Conservation (phyloP, 2,888 invertebrate genomes). For the Leptura quadrifasciata region DNA sequence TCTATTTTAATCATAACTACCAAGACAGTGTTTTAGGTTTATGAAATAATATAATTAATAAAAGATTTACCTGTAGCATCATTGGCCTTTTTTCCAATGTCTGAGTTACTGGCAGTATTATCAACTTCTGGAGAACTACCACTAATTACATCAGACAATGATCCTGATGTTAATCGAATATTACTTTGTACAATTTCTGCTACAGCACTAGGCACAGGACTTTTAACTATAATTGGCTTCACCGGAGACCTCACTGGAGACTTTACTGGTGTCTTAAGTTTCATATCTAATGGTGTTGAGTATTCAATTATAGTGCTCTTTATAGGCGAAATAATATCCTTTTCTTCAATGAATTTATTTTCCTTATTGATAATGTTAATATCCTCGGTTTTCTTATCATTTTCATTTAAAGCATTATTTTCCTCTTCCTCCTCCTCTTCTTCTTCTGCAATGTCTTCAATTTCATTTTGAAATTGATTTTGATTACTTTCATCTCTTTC, state of each 20-base stretch:
- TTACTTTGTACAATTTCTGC: conserved; percentile 69
- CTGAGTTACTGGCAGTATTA: conserved; percentile 72
- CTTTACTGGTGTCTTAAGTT: conserved; percentile 56
- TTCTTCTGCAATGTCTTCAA: conserved; percentile 71
- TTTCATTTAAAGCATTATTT: conserved; percentile 50
- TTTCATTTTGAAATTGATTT: conserved; percentile 75
- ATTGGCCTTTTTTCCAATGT: conserved; percentile 65
- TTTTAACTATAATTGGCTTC: conserved; percentile 63
- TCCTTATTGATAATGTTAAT: conserved; percentile 53
- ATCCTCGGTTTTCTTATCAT: conserved; percentile 56
- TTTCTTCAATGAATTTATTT: conserved; percentile 51
- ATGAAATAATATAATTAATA: background rate
- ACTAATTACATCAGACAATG: conserved; percentile 79
- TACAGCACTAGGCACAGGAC: conserved; percentile 73
- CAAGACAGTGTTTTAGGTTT: background rate
- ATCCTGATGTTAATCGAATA: conserved; percentile 76
- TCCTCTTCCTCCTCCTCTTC: conserved; percentile 56
- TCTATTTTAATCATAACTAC: background rate
- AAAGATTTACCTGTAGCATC: conserved; percentile 70
- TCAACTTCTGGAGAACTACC: conserved; percentile 81
- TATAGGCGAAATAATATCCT: conserved; percentile 52
- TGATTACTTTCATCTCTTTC: conserved; percentile 74
- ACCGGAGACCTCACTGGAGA: conserved; percentile 59
- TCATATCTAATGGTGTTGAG: conserved; percentile 42
- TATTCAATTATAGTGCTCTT: conserved; percentile 56